phyloP scores from a whole-genome alignment of 2,797 vertebrate species.

The Malurus leucopterus region DNA sequence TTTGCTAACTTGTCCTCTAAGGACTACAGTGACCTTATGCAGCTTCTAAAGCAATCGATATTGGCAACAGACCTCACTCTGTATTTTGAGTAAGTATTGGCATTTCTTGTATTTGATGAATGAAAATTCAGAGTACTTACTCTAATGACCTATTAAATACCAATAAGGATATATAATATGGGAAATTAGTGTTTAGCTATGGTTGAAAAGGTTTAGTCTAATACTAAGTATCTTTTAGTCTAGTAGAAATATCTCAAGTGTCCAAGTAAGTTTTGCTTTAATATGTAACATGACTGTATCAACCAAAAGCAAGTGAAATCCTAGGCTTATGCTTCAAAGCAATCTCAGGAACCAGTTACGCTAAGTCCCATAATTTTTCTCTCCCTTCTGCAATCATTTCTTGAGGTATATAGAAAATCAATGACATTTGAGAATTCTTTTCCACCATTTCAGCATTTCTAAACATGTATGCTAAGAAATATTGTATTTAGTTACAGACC shows the following conservation, averaged over 20 bases:
- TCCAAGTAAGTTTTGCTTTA: conserved; percentile 1
- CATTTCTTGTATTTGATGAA: conserved; percentile 67
- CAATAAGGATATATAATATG: conserved; percentile 13
- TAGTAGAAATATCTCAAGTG: background rate
- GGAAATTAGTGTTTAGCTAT: conserved; percentile 31
- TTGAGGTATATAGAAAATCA: background rate
- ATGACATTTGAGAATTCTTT: background rate
- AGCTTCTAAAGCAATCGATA: conserved; percentile 97
- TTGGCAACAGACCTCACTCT: conserved; percentile 97
- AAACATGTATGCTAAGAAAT: background rate
- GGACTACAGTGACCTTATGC: conserved; percentile 97
- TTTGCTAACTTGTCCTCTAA: conserved; percentile 97
- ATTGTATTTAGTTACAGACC: background rate
- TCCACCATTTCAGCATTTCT: background rate
- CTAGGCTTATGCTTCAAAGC: background rate
- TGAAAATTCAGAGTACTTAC: conserved; percentile 50
- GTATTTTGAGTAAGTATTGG: conserved; percentile 94
- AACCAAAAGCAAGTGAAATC: background rate
- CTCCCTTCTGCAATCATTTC: background rate
- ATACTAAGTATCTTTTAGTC: background rate
- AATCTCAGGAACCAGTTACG: background rate
- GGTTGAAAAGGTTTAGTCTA: conserved; percentile 46
- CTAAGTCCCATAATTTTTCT: background rate
- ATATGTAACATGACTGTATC: background rate
- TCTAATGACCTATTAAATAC: conserved; percentile 58